Conservation (phyloP, 2,888 invertebrate species). For the Agrotis ipsilon region DNA sequence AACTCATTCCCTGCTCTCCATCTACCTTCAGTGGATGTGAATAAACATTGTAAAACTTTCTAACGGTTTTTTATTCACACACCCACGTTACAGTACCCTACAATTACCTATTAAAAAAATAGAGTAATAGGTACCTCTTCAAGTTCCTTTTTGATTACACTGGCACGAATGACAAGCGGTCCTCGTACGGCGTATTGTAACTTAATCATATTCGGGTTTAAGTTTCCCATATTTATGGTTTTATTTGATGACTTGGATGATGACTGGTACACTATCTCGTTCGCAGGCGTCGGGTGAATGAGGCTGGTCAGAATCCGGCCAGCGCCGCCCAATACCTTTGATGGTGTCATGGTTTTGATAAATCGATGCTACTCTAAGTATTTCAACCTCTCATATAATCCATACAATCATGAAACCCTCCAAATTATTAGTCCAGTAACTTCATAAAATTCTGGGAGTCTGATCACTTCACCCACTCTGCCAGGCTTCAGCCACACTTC, state of each 20-base stretch:
- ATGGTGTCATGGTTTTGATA: slow-evolving; percentile 74
- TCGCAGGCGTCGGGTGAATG: slow-evolving; percentile 23
- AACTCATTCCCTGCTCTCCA: too few relatives aligned
- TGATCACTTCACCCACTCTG: not conserved
- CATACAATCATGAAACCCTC: not conserved
- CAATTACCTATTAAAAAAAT: not conserved
- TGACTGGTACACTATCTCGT: not conserved
- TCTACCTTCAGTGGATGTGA: too few relatives aligned
- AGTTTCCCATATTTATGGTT: slow-evolving; percentile 5
- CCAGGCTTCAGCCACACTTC: not conserved
- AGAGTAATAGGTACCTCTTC: slow-evolving; percentile 10
- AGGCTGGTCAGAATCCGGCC: slow-evolving; percentile 74
- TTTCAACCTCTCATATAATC: not conserved
- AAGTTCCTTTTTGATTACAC: slow-evolving; percentile 15
- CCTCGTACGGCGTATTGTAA: slow-evolving; percentile 40
- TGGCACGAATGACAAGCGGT: slow-evolving; percentile 26
- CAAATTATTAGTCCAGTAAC: not conserved
- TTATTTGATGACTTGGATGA: not conserved
- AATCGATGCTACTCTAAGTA: slow-evolving; percentile 67
- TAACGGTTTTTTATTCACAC: too few relatives aligned
- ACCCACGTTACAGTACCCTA: too few relatives aligned
- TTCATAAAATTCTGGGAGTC: not conserved
- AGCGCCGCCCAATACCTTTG: slow-evolving; percentile 78
- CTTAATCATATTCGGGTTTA: slow-evolving; percentile 36
- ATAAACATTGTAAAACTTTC: too few relatives aligned